Evolutionary conservation across 2,797 vertebrate species (phyloP), one percentile per base, ranked within the genome.

Genomic region (Sebastes steindachneri): DNA sequence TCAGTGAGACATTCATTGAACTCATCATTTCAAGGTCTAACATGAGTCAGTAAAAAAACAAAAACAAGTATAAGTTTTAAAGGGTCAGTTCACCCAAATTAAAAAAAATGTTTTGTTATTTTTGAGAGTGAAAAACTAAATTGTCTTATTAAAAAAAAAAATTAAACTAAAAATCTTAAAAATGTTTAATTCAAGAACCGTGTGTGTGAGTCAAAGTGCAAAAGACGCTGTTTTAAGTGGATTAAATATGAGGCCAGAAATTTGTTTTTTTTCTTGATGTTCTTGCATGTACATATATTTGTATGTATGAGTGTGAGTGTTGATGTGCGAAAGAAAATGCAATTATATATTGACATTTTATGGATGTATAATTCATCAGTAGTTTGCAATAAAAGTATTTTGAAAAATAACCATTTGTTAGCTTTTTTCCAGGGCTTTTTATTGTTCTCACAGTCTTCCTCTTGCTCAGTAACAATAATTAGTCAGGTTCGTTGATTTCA

Each of bases 101-200:
- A 35, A 35, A 35, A 37, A 2, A 14, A 2, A 26, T 19, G 4
- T 62, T 23, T 37, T 63, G 2, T 62, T 63, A 23, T 23, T 35
- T 2, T 12, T 35, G 10, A 33, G 29, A 1, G 29, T 33, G 21
- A 9, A 26, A 65, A 65, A 65, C n/a, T 0, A 28, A 51, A 48
- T 14, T 29, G 45, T 19, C 45, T 19, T 12, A 60, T 28, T 62
- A 2, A 62, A n/a, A 62, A 21, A 12, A 17, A 15, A 28, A 58
- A 26, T 0, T 5, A 3, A 10, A 3, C 9, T 5, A 4, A 29
- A 29, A 0, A 59, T 0, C 7, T 29, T 17, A 17, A 19, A 29
- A 29, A 19, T 19, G 0, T 4, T 59, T 59, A 19, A 19, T 2
- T 9, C 28, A 10, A 59, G 9, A 31, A 19, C 26, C 15, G 1